A percentile compares a stretch with the other conserved stretches of the same genome.
Conservation (phyloP, 1,140 invertebrate genomes). For the Tetramorium parvispinum region DNA sequence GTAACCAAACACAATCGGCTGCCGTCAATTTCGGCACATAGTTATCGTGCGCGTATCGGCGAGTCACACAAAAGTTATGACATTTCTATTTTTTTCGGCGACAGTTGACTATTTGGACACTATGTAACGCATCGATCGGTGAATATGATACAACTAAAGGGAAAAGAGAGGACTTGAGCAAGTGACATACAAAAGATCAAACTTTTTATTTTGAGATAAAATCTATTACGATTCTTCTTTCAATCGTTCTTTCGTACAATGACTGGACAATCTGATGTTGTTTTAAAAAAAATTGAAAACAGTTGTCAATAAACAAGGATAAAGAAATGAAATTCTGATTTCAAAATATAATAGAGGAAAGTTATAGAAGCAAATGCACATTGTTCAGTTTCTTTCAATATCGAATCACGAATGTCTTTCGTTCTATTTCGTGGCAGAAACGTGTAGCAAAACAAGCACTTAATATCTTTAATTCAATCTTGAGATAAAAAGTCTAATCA, state of each 20-base stretch:
- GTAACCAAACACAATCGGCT: slow-evolving; percentile 29
- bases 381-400: not conserved
- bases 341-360: not conserved
- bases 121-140: not conserved
- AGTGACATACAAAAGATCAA: slow-evolving; percentile 11
- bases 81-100: slow-evolving; percentile 7
- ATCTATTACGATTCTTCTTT: not conserved
- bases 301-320: not conserved
- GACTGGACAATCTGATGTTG: slow-evolving; percentile 8
- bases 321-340: slow-evolving; percentile 13
- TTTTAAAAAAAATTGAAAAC: slow-evolving; percentile 19
- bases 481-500: not conserved
- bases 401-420: not conserved
- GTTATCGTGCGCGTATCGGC: not conserved
- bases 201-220: slow-evolving; percentile 18
- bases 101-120: not conserved
- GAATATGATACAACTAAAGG: slow-evolving; percentile 10
- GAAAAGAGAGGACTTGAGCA: not conserved
- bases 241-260: not conserved
- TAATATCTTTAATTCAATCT: not conserved
- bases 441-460: not conserved
- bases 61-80: not conserved
- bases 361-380: not conserved
- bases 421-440: not conserved
- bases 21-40: slow-evolving; percentile 6